Conservation (phyloP, 1,140 invertebrate species). For the Drosophila bifasciata region DNA sequence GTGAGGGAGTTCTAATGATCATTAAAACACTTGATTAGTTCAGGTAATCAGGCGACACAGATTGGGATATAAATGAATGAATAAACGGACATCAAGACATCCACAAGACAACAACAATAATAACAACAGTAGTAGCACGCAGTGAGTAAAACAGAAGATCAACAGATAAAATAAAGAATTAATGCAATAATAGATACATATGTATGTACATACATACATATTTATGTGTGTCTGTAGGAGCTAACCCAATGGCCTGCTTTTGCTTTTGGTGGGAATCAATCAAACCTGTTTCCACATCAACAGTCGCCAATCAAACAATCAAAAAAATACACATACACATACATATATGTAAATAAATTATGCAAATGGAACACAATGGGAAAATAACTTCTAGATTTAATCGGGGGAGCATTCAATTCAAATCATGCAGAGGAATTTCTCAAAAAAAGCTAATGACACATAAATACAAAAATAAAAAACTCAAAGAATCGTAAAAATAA, state of each 20-base stretch:
- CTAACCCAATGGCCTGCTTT: constrained; percentile 48
- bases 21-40: background rate
- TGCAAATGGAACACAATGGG: constrained; percentile 33
- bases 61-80: constrained; percentile 14
- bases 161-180: constrained; percentile 29
- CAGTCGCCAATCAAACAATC: constrained; percentile 12
- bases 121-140: constrained; percentile 29
- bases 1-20: constrained; percentile 90
- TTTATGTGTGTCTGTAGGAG: no score
- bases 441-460: constrained; percentile 7
- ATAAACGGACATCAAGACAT: constrained; percentile 42
- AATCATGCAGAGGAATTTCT: constrained; percentile 26
- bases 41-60: constrained; percentile 25
- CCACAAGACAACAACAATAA: constrained; percentile 49
- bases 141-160: constrained; percentile 15
- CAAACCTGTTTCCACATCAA: constrained; percentile 17
- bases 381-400: constrained; percentile 10
- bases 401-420: constrained; percentile 23
- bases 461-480: constrained; percentile 6
- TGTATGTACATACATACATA: constrained; percentile 20
- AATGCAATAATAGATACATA: no score
- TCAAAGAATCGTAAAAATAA: constrained; percentile 20
- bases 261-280: constrained; percentile 16
- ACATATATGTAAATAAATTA: constrained; percentile 23
- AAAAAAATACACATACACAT: no score